phyloP scores from a whole-genome alignment of 2,888 invertebrate species.

The Lasioglossum morio region DNA sequence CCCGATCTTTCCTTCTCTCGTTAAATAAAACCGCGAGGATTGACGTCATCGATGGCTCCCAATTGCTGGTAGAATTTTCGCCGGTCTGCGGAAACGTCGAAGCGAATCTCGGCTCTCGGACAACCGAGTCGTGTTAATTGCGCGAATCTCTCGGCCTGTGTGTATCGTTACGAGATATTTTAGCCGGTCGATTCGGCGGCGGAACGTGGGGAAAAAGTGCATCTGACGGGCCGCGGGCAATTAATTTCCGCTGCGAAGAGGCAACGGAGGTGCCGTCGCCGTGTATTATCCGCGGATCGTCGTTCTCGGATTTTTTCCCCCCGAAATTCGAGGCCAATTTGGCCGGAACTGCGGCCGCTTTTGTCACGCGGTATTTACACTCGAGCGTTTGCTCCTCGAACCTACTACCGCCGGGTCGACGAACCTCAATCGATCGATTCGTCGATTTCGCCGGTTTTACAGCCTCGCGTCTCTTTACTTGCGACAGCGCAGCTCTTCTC shows the following conservation, averaged over 20 bases:
- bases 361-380: slow-evolving; percentile 50
- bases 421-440: neutral
- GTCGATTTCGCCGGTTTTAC: slow-evolving; percentile 5
- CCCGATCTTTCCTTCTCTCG: neutral
- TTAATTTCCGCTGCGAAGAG: slow-evolving; percentile 59
- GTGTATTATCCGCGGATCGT: slow-evolving; percentile 28
- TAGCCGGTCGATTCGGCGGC: slow-evolving; percentile 41
- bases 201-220: slow-evolving; percentile 49
- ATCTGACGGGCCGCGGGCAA: slow-evolving; percentile 59
- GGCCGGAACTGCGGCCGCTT: slow-evolving; percentile 22
- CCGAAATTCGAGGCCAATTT: slow-evolving; percentile 60
- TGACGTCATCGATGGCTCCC: slow-evolving; percentile 34
- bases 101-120: neutral
- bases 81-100: neutral
- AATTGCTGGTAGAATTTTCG: neutral
- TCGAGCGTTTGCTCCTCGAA: slow-evolving; percentile 33
- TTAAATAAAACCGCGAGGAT: neutral
- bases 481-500: neutral
- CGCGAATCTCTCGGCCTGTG: slow-evolving; percentile 26
- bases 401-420: neutral
- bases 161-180: slow-evolving; percentile 62
- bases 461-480: neutral
- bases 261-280: slow-evolving; percentile 9
- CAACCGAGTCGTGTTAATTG: slow-evolving; percentile 54
- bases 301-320: slow-evolving; percentile 15